Evolutionary conservation across 1,140 invertebrate species (phyloP), one percentile per base, ranked within the genome.

Genomic region (Periplaneta americana): DNA sequence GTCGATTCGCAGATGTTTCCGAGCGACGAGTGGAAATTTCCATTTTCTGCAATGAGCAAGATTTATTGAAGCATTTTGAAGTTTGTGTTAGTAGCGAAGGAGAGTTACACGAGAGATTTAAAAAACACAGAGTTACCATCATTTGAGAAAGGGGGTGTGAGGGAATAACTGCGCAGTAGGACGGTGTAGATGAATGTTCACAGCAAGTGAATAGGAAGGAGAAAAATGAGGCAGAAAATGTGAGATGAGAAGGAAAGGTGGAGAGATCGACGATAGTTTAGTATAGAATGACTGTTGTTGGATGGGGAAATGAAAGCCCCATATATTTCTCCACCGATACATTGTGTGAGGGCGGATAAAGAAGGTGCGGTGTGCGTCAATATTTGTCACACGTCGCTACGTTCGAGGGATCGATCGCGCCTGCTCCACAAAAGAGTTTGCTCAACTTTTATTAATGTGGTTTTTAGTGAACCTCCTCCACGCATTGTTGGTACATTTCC

Each of bases 221-320:
- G 77, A 78, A 78, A 78, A 78, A 78, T 78, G 77, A 31, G 77
- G 77, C 77, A 78, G 77, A 78, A 78, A 78, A 78, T 37, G 77
- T 33, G 77, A 36, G 33, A 36, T 78, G 39, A 48, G 77, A 78
- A 48, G 77, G 15, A 37, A 48, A 76, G 75, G 34, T 18, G 75
- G 77, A 36, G 9, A 78, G 77, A 36, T 22, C 77, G 77, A 32
- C 77, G 77, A 37, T 78, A 39, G 77, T 78, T 37, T 34, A 35
- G 77, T 78, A 31, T 34, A 33, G 28, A 77, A 37, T 77, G 34
- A 36, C 31, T 32, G 77, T 37, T 22, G 77, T 78, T 48, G 77
- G 39, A 78, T 36, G 75, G 75, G 28, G 75, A 37, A 37, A 77
- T 34, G 75, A 48, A 78, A 37, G 77, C 22, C 34, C 77, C 48